Conservation (phyloP, 2,888 invertebrate species). For the Merodon equestris region DNA sequence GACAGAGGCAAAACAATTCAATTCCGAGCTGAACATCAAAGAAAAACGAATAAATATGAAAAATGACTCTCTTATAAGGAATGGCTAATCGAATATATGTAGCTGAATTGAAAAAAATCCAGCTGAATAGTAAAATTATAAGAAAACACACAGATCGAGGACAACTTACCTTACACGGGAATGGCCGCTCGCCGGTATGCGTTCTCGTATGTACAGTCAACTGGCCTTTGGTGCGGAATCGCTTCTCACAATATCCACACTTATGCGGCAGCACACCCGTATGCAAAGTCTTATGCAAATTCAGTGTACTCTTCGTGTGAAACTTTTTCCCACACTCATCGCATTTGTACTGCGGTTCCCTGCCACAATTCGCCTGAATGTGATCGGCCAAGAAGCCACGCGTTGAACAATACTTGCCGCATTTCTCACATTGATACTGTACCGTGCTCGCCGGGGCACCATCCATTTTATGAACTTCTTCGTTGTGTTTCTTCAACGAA, state of each 20-base stretch:
- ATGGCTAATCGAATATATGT: no score
- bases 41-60: no score
- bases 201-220: slow-evolving; percentile 76
- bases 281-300: slow-evolving; percentile 75
- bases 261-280: slow-evolving; percentile 76
- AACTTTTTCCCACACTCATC: slow-evolving; percentile 73
- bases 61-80: no score
- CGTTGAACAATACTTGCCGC: slow-evolving; percentile 70
- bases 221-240: slow-evolving; percentile 76
- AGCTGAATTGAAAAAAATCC: no score
- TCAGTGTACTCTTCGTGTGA: slow-evolving; percentile 73
- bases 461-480: slow-evolving; percentile 34
- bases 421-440: slow-evolving; percentile 68
- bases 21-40: no score
- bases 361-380: slow-evolving; percentile 69
- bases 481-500: slow-evolving; percentile 21
- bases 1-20: no score
- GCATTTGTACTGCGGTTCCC: slow-evolving; percentile 70
- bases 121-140: no score
- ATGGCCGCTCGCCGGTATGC: slow-evolving; percentile 76
- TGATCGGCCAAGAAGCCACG: slow-evolving; percentile 69
- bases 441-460: background rate
- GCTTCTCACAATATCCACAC: slow-evolving; percentile 75
- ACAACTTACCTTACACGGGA: slow-evolving; percentile 74
- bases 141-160: no score